Base-by-base conservation (phyloP, 64 coral and sea anemone species). In the Orbicella faveolata region DNA sequence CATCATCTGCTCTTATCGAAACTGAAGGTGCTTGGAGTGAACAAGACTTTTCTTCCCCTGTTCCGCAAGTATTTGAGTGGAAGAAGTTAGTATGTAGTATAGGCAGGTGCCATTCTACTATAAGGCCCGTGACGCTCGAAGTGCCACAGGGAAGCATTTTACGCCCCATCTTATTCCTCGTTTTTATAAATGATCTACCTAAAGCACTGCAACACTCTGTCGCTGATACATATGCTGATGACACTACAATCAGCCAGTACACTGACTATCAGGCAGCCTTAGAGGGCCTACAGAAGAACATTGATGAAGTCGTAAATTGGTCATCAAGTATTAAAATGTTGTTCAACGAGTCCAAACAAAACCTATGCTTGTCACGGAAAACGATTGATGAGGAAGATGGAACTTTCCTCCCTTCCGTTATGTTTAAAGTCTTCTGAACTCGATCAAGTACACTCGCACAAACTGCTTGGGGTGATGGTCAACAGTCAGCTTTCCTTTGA, bases 71-170 rank as follows among this genome's bases (percentile, higher is more conserved):
- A 86, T 59, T 64, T 87, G 33, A 86, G 57, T 69, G 57, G 36
- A 21, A 9, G 87, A 20, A 77, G n/a, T 15, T 75, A 66, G 75
- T 89, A 77, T 30, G 30, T 30, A 30, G 0, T 30, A 30, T 30
- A 0, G 30, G 30, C 30, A 30, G 30, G 30, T 30, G 30, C 30
- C 30, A 30, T 30, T 30, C 30, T 0, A 68, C 15, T 12, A 16
- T 53, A 77, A 76, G 66, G 63, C 30, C 52, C 7, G 39, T 91
- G 1, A 91, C 66, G 67, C 34, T 36, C 16, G 78, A 80, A 18
- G 89, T 91, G 52, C 89, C 59, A 61, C 76, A 89, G 87, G 87
- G 87, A 14, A 76, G 48, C 37, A 75, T 89, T 69, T 44, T 76
- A 20, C 81, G 33, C 66, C 81, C 70, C 3, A 55, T 84, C 63